These are phyloP conservation scores for Erythrolamprus reginae DNA, from an alignment of 2,113 vertebrate species.

Conservation along the genomic window DNA sequence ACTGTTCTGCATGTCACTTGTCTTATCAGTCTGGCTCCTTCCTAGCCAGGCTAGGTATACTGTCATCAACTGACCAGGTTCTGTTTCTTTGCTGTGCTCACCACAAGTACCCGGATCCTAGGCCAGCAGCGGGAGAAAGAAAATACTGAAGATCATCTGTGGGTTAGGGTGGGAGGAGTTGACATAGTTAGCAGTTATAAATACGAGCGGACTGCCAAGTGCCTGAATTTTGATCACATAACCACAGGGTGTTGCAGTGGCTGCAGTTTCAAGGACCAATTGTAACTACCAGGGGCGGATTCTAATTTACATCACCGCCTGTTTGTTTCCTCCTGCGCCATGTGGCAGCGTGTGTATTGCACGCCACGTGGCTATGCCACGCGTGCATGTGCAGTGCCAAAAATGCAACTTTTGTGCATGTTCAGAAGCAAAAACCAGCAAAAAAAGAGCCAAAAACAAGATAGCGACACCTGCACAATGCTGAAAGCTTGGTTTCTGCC, in stretches of 20 bases:
- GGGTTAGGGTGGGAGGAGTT: neutral
- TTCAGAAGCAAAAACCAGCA: too few species aligned
- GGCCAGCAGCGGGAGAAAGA: neutral
- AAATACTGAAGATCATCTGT: neutral
- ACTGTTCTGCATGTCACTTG: neutral
- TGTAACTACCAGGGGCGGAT: too few species aligned
- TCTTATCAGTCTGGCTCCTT: neutral
- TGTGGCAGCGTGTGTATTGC: too few species aligned
- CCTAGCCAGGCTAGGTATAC: neutral
- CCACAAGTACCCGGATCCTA: too few species aligned
- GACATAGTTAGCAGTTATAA: neutral
- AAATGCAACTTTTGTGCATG: too few species aligned
- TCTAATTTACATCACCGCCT: too few species aligned
- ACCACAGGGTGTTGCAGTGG: neutral
- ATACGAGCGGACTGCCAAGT: neutral
- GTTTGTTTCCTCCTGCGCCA: too few species aligned
- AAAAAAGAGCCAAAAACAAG: too few species aligned
- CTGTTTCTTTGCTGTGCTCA: neutral
- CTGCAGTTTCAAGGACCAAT: neutral
- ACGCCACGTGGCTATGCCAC: too few species aligned
- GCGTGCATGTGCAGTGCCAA: too few species aligned
- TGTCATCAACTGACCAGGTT: neutral
- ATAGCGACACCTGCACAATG: too few species aligned
- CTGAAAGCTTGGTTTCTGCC: too few species aligned
- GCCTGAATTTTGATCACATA: neutral